A percentile compares a stretch with the other conserved stretches of the same genome.
Evolutionary conservation across 2,888 invertebrate species (phyloP).

Genomic region (Plebejus argus): DNA sequence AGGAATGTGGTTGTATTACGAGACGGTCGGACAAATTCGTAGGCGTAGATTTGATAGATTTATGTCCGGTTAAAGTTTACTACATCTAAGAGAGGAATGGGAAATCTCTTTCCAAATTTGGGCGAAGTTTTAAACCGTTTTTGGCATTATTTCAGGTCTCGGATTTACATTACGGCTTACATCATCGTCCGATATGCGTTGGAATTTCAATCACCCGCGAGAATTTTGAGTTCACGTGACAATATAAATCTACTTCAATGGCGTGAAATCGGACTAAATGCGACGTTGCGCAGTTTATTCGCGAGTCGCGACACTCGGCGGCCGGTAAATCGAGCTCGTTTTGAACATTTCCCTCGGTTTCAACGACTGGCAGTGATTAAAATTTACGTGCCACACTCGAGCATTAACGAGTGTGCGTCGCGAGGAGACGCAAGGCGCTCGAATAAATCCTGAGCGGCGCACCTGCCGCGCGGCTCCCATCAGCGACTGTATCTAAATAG

Average conservation of each 20-base stretch:
- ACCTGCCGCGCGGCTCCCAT: slow-evolving; percentile 61
- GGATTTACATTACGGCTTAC: not conserved
- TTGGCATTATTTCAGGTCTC: not conserved
- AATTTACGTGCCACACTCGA: slow-evolving; percentile 78
- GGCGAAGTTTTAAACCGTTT: not conserved
- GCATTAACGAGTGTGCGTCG: slow-evolving; percentile 77
- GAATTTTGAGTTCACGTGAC: not conserved
- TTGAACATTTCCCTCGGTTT: slow-evolving; percentile 71
- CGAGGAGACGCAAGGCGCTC: slow-evolving; percentile 64
- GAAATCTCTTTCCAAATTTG: not conserved
- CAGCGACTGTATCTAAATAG: slow-evolving; percentile 39
- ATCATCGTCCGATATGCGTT: not conserved
- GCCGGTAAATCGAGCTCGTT: slow-evolving; percentile 76
- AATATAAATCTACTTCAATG: not conserved
- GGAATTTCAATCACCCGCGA: not conserved
- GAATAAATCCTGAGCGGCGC: slow-evolving; percentile 77
- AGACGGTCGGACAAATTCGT: slow-evolving; percentile 66
- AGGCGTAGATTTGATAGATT: slow-evolving; percentile 56
- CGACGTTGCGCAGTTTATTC: slow-evolving; percentile 53
- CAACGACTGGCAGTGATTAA: slow-evolving; percentile 79
- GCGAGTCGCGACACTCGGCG: slow-evolving; percentile 59
- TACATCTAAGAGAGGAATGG: not conserved
- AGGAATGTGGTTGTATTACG: slow-evolving; percentile 73
- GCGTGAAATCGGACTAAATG: slow-evolving; percentile 31
- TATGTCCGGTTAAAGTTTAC: not conserved